A percentile compares a stretch with the other conserved stretches of the same genome.
phyloP scores from a whole-genome alignment of 2,797 vertebrate genomes.

The Notamacropus eugenii region DNA sequence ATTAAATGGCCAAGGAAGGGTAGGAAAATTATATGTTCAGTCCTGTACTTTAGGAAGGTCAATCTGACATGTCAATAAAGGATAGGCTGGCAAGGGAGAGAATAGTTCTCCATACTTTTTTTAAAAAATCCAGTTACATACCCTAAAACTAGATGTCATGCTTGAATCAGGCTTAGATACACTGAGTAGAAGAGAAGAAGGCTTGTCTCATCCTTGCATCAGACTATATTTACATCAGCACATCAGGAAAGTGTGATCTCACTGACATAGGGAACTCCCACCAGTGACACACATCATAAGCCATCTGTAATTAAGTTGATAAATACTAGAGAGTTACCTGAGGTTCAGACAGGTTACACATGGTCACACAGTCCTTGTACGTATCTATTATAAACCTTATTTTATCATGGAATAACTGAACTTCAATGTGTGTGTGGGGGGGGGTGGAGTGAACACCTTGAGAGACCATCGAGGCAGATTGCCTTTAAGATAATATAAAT shows the following conservation, averaged over 20 bases:
- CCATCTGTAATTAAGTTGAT: not conserved
- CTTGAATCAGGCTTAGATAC: not conserved
- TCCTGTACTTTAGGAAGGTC: not conserved
- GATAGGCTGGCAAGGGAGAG: not conserved
- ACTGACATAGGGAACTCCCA: not conserved
- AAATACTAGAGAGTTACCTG: not conserved
- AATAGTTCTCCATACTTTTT: not conserved
- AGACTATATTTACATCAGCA: not conserved
- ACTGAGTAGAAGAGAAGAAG: not conserved
- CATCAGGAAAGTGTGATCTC: not conserved
- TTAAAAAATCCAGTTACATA: not conserved
- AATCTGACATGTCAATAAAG: not conserved
- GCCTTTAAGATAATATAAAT: not conserved
- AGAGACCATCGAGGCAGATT: not conserved
- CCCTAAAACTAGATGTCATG: not conserved
- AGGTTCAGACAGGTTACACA: not conserved
- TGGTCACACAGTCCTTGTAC: not conserved
- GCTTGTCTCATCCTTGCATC: not conserved
- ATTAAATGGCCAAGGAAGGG: not conserved
- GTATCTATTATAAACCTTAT: not conserved
- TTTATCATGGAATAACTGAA: not conserved
- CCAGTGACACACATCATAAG: not conserved
- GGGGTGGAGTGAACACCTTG: not conserved
- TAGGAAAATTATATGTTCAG: not conserved
- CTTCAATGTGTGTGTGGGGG: not conserved